A percentile compares a stretch with the other conserved stretches of the same genome.
These are phyloP conservation scores for Nemotelus nigrinus DNA, from an alignment of 2,888 invertebrate species.

Conservation along the genomic window DNA sequence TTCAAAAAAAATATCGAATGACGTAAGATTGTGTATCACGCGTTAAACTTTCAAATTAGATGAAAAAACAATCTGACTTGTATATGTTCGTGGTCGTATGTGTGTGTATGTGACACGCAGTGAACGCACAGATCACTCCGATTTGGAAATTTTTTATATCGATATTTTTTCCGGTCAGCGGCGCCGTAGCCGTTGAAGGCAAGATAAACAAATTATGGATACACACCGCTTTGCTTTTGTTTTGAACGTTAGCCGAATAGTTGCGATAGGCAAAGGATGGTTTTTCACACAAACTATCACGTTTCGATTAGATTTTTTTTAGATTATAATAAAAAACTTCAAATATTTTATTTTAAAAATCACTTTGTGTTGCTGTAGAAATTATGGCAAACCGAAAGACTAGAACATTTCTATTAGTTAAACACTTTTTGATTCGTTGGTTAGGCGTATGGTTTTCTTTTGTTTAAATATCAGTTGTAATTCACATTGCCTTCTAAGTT, in stretches of 20 bases:
- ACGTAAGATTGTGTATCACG: background rate
- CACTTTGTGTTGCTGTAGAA: conserved; percentile 22
- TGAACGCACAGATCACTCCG: conserved; percentile 20
- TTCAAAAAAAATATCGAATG: conserved; percentile 10
- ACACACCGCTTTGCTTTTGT: background rate
- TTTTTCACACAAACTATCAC: conserved; percentile 3
- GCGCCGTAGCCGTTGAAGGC: background rate
- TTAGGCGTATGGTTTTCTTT: conserved; percentile 12
- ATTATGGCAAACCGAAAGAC: conserved; percentile 51
- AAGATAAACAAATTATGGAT: background rate
- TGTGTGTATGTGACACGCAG: background rate
- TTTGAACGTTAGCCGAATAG: background rate
- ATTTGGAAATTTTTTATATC: background rate
- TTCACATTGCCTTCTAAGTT: background rate
- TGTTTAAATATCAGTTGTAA: background rate
- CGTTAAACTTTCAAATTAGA: background rate
- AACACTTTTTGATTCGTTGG: conserved; percentile 41
- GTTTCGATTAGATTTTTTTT: background rate
- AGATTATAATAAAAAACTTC: too few relatives aligned
- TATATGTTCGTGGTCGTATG: too few relatives aligned
- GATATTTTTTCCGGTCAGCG: background rate
- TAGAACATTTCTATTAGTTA: conserved; percentile 46
- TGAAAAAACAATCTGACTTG: too few relatives aligned
- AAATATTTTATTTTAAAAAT: conserved; percentile 1
- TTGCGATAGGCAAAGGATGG: conserved; percentile 10